These are phyloP conservation scores for Lycophotia porphyrea DNA, from an alignment of 2,888 invertebrate genomes.

Conservation along the genomic window DNA sequence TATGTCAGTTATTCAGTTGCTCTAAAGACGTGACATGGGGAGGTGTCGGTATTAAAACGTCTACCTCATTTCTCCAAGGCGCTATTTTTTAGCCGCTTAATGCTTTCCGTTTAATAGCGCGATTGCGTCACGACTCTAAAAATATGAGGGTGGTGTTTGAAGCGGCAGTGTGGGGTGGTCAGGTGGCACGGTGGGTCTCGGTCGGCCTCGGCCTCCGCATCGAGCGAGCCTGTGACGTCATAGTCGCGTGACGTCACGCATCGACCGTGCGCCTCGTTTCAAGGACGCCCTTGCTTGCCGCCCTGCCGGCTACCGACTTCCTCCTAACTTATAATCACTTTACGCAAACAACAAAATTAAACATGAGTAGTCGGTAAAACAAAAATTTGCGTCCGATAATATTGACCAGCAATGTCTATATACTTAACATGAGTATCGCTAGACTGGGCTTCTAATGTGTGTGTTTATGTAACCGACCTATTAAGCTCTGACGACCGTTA, in stretches of 20 bases:
- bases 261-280: constrained; percentile 85
- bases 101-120: constrained; percentile 76
- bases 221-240: constrained; percentile 87
- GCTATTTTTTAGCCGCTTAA: constrained; percentile 69
- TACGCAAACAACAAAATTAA: constrained; percentile 65
- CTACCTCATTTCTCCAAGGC: constrained; percentile 69
- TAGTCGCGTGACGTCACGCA: constrained; percentile 84
- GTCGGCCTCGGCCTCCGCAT: constrained; percentile 81
- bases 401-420: constrained; percentile 58
- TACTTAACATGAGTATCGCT: constrained; percentile 37
- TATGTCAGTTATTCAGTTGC: background rate
- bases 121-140: constrained; percentile 87
- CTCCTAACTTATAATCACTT: constrained; percentile 72
- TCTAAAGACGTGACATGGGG: background rate
- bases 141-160: constrained; percentile 82
- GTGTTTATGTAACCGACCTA: constrained; percentile 20
- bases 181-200: constrained; percentile 70
- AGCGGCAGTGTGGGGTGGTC: constrained; percentile 76
- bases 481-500: background rate
- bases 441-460: constrained; percentile 1
- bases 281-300: constrained; percentile 86
- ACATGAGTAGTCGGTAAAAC: constrained; percentile 44
- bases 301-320: constrained; percentile 80
- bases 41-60: constrained; percentile 16
- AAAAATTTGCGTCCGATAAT: constrained; percentile 53